These are phyloP conservation scores for Poecilus cupreus DNA, from an alignment of 2,888 invertebrate genomes.

Conservation along the genomic window DNA sequence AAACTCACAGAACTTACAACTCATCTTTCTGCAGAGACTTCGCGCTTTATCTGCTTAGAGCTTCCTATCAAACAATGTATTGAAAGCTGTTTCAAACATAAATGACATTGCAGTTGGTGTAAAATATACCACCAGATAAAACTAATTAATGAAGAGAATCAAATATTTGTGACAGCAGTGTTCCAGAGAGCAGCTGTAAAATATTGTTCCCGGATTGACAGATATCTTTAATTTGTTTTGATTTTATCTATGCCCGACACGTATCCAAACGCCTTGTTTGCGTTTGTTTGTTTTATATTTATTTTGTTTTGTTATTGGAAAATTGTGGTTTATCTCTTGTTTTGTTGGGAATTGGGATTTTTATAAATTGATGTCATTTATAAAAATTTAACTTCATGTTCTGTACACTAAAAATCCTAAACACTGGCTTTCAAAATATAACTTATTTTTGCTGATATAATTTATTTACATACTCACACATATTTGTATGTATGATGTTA, in stretches of 20 bases:
- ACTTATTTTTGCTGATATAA: not conserved
- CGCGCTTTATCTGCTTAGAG: not conserved
- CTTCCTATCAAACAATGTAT: conserved; percentile 7
- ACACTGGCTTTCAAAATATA: not conserved
- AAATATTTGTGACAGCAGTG: conserved; percentile 64
- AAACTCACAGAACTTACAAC: not conserved
- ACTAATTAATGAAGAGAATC: conserved; percentile 67
- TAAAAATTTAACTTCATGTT: not conserved
- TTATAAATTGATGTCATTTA: conserved; percentile 26
- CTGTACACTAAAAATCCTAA: not conserved
- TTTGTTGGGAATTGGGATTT: conserved; percentile 11
- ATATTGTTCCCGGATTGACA: conserved; percentile 50
- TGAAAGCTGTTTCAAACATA: conserved; percentile 33
- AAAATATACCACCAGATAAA: conserved; percentile 62
- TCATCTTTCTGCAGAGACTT: not conserved
- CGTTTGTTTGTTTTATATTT: conserved; percentile 41
- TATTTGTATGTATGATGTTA: no score
- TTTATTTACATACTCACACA: no score
- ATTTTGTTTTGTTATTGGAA: conserved; percentile 23
- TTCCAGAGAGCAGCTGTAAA: conserved; percentile 21
- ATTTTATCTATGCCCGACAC: conserved; percentile 47
- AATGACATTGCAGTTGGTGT: not conserved
- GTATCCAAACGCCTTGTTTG: not conserved
- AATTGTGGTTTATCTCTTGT: conserved; percentile 35
- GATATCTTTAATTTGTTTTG: conserved; percentile 59